Evolutionary conservation across 2,797 vertebrate species (phyloP), one percentile per base, ranked within the genome.

Genomic region (Eospalax fontanierii): DNA sequence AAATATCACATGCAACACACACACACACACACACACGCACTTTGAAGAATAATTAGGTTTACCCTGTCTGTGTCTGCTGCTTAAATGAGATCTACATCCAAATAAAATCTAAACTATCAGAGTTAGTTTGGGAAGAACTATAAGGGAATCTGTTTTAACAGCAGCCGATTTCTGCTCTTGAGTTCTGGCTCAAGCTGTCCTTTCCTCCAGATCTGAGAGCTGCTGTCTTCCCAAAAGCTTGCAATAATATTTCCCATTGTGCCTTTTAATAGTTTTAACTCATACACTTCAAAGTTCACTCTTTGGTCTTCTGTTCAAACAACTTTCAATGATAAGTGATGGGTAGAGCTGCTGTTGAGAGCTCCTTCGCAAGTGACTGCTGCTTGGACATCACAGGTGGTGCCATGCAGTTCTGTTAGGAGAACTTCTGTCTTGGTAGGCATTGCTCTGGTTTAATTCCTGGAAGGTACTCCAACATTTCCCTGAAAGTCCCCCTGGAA

Each of bases 381-480:
- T 79, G 71, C 33, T 71, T 85, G 26, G 61, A 33, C 26, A 73
- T 89, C 43, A 66, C 14, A 2, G 65, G 16, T 12, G 28, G 66
- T 89, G 33, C 22, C 75, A 87, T 65, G 40, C 68, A 63, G 40
- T 93, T 94, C 43, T 91, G 26, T 54, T 8, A 54, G 87, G 93
- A 94, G 90, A 90, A 65, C 7, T 2, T 59, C 28, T 11, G 78
- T 82, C 12, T 91, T 43, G 40, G 21, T 40, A 94, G 83, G 82
- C 95, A 95, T 89, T 46, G 16, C 28, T 87, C 46, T 76, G 93
- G 70, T 95, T 94, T 96, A 96, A 96, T 94, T 96, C 93, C 43
- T 40, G 33, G 82, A 94, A 82, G 79, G 88, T 50, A 89, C 83
- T 59, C 63, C 73, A 96, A 71, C 30, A 57, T 35, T 84, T 74